Percentiles rank a stretch among this genome's conserved stretches.
These are phyloP conservation scores for Myripristis murdjan DNA, from an alignment of 2,797 vertebrate species.

Conservation along the genomic window DNA sequence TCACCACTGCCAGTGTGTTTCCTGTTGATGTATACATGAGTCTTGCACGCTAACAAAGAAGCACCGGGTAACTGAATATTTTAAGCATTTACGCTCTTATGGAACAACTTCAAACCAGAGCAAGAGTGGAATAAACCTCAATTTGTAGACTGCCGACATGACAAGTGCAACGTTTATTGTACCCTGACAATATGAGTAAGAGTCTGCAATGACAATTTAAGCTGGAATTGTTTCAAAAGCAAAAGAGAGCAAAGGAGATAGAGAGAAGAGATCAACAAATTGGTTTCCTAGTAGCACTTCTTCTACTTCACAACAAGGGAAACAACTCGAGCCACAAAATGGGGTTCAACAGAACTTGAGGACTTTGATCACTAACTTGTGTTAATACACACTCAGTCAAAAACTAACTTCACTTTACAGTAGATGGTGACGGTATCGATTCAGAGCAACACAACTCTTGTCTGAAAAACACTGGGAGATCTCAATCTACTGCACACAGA, in stretches of 20 bases:
- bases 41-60: not conserved
- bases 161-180: not conserved
- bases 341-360: too few relatives aligned
- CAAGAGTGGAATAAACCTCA: not conserved
- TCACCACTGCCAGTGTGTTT: conserved; percentile 20
- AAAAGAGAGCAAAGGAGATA: not conserved
- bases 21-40: conserved; percentile 13
- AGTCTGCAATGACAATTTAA: conserved; percentile 7
- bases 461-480: too few relatives aligned
- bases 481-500: too few relatives aligned
- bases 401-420: too few relatives aligned
- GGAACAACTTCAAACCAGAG: not conserved
- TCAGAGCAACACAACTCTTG: too few relatives aligned
- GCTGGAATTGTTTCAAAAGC: conserved; percentile 1
- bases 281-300: not conserved
- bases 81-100: conserved; percentile 20
- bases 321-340: too few relatives aligned
- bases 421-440: too few relatives aligned
- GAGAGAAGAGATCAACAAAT: not conserved
- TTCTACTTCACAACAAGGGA: not conserved
- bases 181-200: not conserved
- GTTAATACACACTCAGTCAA: too few relatives aligned
- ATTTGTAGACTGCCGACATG: not conserved
- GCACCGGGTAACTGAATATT: conserved; percentile 10
- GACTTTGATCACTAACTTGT: too few relatives aligned